Conservation (phyloP, 2,797 vertebrate genomes). For the Carapus acus region DNA sequence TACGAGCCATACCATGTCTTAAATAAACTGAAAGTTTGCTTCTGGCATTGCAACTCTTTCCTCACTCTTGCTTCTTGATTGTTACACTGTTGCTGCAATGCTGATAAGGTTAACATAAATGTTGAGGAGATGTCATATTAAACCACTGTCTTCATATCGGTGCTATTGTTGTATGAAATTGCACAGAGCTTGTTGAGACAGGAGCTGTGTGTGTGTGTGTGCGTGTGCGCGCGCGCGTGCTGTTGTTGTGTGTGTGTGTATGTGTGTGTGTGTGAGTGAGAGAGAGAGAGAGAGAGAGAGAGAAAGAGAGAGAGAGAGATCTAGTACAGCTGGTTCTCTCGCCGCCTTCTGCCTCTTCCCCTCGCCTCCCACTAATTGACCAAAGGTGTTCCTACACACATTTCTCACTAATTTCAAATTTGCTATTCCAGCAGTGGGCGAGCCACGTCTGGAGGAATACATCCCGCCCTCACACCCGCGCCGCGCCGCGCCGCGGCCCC, state of each 20-base stretch:
- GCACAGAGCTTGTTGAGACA: slow-evolving; percentile 26
- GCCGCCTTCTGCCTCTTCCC: slow-evolving; percentile 58
- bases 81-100: too few species aligned
- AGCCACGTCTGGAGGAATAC: slow-evolving; percentile 83
- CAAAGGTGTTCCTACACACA: slow-evolving; percentile 89
- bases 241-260: background rate
- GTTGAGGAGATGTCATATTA: too few species aligned
- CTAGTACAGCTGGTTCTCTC: slow-evolving; percentile 65
- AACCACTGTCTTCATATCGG: too few species aligned
- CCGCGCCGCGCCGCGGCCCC: slow-evolving; percentile 55
- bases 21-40: too few species aligned
- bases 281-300: background rate
- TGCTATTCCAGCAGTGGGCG: slow-evolving; percentile 89
- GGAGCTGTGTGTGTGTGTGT: background rate
- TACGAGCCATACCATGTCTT: too few species aligned
- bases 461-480: slow-evolving; percentile 76
- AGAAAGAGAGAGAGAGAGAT: slow-evolving; percentile 25
- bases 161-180: slow-evolving; percentile 48
- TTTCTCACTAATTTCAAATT: slow-evolving; percentile 96
- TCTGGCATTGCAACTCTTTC: too few species aligned
- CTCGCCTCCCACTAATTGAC: slow-evolving; percentile 85
- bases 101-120: too few species aligned
- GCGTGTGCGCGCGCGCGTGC: too few species aligned
- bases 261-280: slow-evolving; percentile 16
- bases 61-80: too few species aligned